Base-by-base conservation (phyloP, 2,797 vertebrate species). In the Pagetopsis macropterus region DNA sequence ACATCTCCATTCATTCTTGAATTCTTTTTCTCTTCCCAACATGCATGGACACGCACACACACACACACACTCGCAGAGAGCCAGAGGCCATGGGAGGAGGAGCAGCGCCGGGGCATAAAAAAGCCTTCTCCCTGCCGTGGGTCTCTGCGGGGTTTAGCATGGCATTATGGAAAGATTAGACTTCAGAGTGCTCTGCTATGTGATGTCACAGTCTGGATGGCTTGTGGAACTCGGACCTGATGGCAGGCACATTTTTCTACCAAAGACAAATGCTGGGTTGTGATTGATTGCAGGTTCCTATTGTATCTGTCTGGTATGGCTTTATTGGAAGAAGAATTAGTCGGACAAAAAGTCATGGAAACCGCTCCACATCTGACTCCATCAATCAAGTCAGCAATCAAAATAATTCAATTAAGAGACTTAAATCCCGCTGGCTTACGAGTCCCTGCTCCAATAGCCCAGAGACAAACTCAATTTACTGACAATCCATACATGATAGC, bases 341-440 rank as follows among this genome's bases (percentile, higher is more conserved):
- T 60, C 71, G 40, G 85, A 92, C 86, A 89, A 90, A 92, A 89
- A 90, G 48, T 60, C 76, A 84, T 15, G 83, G 88, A 91, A 93
- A 94, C 83, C 59, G 80, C 79, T 86, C 70, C 70, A 65, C 93
- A 93, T 93, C 88, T 93, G 91, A 94, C 92, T 93, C 92, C 92
- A 94, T 94, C 93, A 93, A 94, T 94, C 94, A 94, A 90, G 89
- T 81, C 88, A 62, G 91, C 93, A 93, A 94, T 94, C 93, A 94
- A 93, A 94, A 93, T 94, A 94, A 94, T 94, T 94, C 84, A 92
- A 94, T 94, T 94, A 94, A 88, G 87, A 88, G 87, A 90, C 84
- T 84, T 78, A 92, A 91, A 93, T 93, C 92, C 91, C 74, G 74
- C 89, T 90, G 91, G 92, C 87, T 89, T 91, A 89, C 70, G 75